A percentile compares a stretch with the other conserved stretches of the same genome.
Evolutionary conservation across 2,888 invertebrate species (phyloP).

Genomic region (Pristionchus arcanus): DNA sequence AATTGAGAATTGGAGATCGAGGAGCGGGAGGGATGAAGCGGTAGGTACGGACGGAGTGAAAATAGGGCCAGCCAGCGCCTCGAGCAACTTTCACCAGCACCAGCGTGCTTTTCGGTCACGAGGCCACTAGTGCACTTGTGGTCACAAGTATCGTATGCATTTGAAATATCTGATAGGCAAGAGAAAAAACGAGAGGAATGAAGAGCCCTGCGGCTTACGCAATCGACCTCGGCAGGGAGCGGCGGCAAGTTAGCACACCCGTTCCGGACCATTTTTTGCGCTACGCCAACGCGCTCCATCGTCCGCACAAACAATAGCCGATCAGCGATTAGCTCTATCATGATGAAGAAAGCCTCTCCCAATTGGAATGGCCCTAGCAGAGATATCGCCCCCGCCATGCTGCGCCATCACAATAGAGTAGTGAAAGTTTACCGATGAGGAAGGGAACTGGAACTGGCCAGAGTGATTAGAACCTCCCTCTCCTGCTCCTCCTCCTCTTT

Average conservation of each 20-base stretch:
- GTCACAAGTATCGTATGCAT: too few species aligned
- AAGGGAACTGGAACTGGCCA: slow-evolving; percentile 7
- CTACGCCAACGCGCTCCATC: not conserved
- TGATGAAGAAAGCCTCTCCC: not conserved
- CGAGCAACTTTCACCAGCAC: not conserved
- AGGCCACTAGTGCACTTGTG: not conserved
- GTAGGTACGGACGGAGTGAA: not conserved
- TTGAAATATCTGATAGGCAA: too few species aligned
- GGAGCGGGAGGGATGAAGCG: not conserved
- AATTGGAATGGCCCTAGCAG: not conserved
- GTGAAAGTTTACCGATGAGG: not conserved
- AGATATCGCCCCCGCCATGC: not conserved
- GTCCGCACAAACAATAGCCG: slow-evolving; percentile 2
- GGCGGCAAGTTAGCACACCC: not conserved
- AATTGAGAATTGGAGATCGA: not conserved
- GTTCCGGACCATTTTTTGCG: slow-evolving; percentile 2
- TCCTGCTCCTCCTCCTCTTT: not conserved
- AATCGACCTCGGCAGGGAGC: not conserved
- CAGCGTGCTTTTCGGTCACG: not conserved
- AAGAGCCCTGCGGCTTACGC: not conserved
- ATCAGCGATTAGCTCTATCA: not conserved
- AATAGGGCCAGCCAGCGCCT: not conserved
- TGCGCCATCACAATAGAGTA: not conserved
- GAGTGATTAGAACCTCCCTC: slow-evolving; percentile 8
- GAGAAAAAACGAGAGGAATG: not conserved